Evolutionary conservation across 2,113 vertebrate species (phyloP).

Genomic region (Amazona guildingii): DNA sequence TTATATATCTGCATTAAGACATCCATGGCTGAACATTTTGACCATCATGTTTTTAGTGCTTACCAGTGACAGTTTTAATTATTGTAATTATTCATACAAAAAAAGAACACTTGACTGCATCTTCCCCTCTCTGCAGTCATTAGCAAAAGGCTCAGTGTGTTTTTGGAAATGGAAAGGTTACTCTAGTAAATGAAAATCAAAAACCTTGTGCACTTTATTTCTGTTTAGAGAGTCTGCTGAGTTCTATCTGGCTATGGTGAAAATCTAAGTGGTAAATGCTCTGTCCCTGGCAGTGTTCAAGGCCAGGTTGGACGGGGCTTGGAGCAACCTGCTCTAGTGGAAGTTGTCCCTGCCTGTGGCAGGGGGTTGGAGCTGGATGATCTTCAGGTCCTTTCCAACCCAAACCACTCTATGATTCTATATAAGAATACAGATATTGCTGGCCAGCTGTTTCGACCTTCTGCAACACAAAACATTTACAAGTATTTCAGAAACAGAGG

Average conservation of each 20-base stretch:
- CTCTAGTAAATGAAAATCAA: neutral
- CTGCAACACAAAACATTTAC: neutral
- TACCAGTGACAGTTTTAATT: slow-evolving; percentile 29
- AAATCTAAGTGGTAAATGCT: neutral
- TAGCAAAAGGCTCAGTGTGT: neutral
- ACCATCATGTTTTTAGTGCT: neutral
- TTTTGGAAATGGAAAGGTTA: neutral
- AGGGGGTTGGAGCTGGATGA: neutral
- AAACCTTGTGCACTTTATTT: neutral
- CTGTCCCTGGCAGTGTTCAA: neutral
- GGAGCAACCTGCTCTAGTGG: neutral
- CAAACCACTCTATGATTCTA: neutral
- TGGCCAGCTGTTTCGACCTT: neutral
- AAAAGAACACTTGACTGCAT: neutral
- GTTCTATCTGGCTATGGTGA: neutral
- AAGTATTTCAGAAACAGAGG: neutral
- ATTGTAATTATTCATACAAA: slow-evolving; percentile 12
- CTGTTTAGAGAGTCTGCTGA: neutral
- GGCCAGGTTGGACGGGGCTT: neutral
- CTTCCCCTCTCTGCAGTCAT: neutral
- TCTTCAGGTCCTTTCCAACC: neutral
- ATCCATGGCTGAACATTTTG: neutral
- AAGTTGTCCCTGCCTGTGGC: neutral
- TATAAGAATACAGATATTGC: neutral
- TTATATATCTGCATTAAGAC: neutral